Percentiles rank a stretch among this genome's conserved stretches.
Conservation (phyloP, 92 coral and sea anemone genomes). For the Bergia puertoricense region DNA sequence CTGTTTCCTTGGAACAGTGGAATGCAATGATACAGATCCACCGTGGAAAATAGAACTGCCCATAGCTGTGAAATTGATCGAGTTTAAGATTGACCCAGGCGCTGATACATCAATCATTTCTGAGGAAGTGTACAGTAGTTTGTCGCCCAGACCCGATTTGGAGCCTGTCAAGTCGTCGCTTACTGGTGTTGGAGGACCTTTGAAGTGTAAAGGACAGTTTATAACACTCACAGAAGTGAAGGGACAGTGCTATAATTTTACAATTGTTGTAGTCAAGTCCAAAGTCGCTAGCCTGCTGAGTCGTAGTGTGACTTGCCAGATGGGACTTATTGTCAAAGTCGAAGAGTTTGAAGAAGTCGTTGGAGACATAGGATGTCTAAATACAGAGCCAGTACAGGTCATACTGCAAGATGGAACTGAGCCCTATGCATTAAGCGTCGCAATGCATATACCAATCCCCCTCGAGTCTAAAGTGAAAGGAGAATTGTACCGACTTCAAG, state of each 20-base stretch:
- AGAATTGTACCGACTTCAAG: constrained; percentile 2
- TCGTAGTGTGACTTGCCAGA: constrained; percentile 7
- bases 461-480: not conserved
- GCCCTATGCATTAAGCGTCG: constrained; percentile 2
- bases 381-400: constrained; percentile 4
- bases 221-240: not conserved
- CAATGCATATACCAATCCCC: constrained; percentile 14
- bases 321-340: constrained; percentile 7
- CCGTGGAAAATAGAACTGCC: not conserved
- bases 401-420: not conserved
- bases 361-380: constrained; percentile 18
- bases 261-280: not conserved
- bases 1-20: constrained; percentile 10
- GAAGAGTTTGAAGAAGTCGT: constrained; percentile 33
- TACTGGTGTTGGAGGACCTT: not conserved
- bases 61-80: not conserved
- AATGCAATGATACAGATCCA: constrained; percentile 4
- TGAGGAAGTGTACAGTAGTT: not conserved
- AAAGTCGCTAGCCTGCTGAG: not conserved
- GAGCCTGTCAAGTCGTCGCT: not conserved
- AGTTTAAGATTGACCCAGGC: not conserved
- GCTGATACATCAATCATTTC: constrained; percentile 9
- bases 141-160: not conserved
- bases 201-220: not conserved
- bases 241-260: not conserved